Base-by-base conservation (phyloP, 2,888 invertebrate species). In the Thelaira solivaga region DNA sequence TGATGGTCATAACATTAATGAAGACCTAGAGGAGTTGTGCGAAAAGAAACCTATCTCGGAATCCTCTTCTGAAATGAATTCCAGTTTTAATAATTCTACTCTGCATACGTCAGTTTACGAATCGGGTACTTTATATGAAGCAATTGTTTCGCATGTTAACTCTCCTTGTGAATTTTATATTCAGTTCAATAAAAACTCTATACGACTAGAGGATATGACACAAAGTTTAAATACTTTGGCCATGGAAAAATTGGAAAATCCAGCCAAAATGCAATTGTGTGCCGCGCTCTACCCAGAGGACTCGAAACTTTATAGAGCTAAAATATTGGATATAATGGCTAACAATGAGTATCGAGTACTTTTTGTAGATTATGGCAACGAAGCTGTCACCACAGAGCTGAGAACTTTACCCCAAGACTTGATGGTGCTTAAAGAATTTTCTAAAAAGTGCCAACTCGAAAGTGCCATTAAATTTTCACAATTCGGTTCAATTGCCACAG, bases 261-360 rank as follows among this genome's bases (percentile, higher is more conserved):
- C 81, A 1, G 13, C 51, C 6, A 53, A 80, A 29, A 85, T 91
- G 57, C 92, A 93, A 0, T 81, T 93, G 0, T 94, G 94, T 82
- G 90, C 92, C 24, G 97, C 97, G 0, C 93, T 94, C 82, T 97
- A 95, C 87, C 91, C 92, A 0, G 93, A 92, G 0, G 96, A 97
- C 86, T 92, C 93, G 4, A 91, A 92, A 76, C 97, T 97, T 95
- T 98, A 98, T 88, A 91, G 98, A 74, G 97, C 96, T 0, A 93
- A 93, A 84, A 93, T 98, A 7, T 90, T 97, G 39, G 80, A 81
- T 0, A 93, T 93, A 81, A 90, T 93, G 5, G 93, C 93, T 85
- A 93, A 92, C 80, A 93, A 93, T 6, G 93, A 93, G 29, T 94
- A 92, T 0, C 93, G 93, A 0, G 93, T 95, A 0, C 90, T 93